A percentile compares a stretch with the other conserved stretches of the same genome.
Conservation (phyloP, 2,888 invertebrate species). For the Nesidiocoris tenuis region DNA sequence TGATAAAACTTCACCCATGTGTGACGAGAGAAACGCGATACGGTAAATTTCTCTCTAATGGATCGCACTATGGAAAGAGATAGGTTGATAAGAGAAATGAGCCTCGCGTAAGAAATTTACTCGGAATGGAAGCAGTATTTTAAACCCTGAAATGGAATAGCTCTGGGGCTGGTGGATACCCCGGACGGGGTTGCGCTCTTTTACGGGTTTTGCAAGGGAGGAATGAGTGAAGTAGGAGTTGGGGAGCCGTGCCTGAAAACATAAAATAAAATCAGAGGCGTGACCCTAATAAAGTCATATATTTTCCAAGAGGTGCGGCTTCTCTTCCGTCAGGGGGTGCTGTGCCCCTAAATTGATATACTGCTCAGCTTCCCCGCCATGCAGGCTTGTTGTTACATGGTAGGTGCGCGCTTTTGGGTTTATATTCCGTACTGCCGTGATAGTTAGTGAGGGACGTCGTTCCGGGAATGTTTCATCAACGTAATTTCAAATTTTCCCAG, state of each 20-base stretch:
- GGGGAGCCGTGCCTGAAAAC: slow-evolving; percentile 3
- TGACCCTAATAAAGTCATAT: slow-evolving; percentile 33
- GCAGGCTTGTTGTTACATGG: too few relatives aligned
- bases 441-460: too few relatives aligned
- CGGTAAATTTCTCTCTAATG: not conserved
- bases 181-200: not conserved
- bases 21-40: too few relatives aligned
- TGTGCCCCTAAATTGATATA: slow-evolving; percentile 33
- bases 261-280: slow-evolving; percentile 37
- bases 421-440: too few relatives aligned
- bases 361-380: not conserved
- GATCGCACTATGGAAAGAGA: not conserved
- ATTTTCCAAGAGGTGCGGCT: slow-evolving; percentile 20
- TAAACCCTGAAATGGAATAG: slow-evolving; percentile 16
- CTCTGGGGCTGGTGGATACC: not conserved
- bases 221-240: not conserved
- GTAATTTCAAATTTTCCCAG: too few relatives aligned
- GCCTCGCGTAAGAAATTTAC: slow-evolving; percentile 23
- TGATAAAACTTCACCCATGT: too few relatives aligned
- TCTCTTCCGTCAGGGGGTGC: slow-evolving; percentile 17
- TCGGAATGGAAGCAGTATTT: slow-evolving; percentile 25
- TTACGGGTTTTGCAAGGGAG: not conserved
- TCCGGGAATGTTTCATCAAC: too few relatives aligned
- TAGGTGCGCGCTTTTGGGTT: too few relatives aligned
- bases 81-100: slow-evolving; percentile 12